Conservation (phyloP, 2,888 invertebrate genomes). For the Metellina segmentata region DNA sequence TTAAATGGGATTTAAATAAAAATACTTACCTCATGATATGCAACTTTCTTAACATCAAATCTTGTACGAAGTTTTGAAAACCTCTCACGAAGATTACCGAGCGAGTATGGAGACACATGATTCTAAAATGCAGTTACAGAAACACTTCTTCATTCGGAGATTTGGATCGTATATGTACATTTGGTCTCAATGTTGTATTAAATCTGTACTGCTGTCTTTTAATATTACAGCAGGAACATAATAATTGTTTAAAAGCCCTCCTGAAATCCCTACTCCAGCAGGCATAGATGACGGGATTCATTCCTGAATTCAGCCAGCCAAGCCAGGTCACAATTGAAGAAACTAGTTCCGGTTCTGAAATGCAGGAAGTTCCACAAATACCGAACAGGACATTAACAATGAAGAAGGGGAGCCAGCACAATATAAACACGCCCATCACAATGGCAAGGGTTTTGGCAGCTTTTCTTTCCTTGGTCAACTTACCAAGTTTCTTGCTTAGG, state of each 20-base stretch:
- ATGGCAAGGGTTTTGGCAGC: conserved; percentile 98
- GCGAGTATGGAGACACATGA: too few relatives aligned
- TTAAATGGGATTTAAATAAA: not conserved
- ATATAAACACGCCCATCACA: conserved; percentile 95
- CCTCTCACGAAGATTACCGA: too few relatives aligned
- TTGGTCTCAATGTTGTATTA: conserved; percentile 50
- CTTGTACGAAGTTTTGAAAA: too few relatives aligned
- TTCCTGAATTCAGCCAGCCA: conserved; percentile 96
- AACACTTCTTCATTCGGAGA: conserved; percentile 68
- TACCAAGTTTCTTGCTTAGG: conserved; percentile 93
- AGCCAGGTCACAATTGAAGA: conserved; percentile 95
- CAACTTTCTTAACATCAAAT: not conserved
- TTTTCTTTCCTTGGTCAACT: conserved; percentile 98
- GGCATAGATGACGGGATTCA: conserved; percentile 98
- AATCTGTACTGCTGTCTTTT: conserved; percentile 50
- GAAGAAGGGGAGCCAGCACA: conserved; percentile 98
- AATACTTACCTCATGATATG: not conserved
- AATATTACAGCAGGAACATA: conserved; percentile 92
- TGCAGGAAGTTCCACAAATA: conserved; percentile 87
- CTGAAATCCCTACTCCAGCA: conserved; percentile 97
- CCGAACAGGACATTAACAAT: conserved; percentile 95
- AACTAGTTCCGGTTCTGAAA: conserved; percentile 92
- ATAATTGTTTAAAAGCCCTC: conserved; percentile 93
- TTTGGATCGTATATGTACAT: conserved; percentile 19
- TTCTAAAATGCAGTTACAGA: conserved; percentile 36